A percentile compares a stretch with the other conserved stretches of the same genome.
phyloP scores from a whole-genome alignment of 2,113 vertebrate genomes.

The Pollimyrus isidori region DNA sequence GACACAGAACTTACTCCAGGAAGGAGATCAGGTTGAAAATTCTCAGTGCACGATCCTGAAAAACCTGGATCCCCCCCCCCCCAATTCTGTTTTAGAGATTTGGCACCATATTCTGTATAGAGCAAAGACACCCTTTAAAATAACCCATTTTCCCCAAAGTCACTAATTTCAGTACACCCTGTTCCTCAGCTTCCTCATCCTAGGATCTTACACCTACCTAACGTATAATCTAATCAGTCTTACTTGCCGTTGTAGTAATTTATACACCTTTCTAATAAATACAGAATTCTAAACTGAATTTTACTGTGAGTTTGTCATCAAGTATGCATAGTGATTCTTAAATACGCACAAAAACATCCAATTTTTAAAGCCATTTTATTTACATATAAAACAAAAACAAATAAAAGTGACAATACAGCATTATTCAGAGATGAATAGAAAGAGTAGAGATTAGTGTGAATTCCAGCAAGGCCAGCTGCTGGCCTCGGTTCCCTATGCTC shows the following conservation, averaged over 20 bases:
- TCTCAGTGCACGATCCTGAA: neutral
- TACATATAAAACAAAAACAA: conserved; percentile 25
- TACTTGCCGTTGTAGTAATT: conserved; percentile 17
- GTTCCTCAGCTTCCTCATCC: neutral
- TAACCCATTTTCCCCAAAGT: neutral
- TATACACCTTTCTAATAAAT: conserved; percentile 46
- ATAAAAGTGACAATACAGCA: conserved; percentile 15
- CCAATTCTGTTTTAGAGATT: neutral
- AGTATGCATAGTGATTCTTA: neutral
- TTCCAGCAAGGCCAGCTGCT: conserved; percentile 1
- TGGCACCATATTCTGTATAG: neutral
- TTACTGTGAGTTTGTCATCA: neutral
- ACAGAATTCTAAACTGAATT: conserved; percentile 30
- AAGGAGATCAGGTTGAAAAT: neutral
- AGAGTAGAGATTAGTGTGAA: conserved; percentile 5
- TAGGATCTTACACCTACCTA: neutral
- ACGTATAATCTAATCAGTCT: neutral
- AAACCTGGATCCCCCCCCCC: neutral
- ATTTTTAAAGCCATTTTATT: conserved; percentile 36
- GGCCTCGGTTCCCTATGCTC: neutral
- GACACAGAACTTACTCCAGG: neutral
- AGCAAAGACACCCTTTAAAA: neutral
- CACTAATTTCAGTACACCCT: neutral
- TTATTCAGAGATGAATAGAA: neutral
- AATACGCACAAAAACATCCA: neutral